phyloP scores from a whole-genome alignment of 2,797 vertebrate species.

The Tapirus indicus region DNA sequence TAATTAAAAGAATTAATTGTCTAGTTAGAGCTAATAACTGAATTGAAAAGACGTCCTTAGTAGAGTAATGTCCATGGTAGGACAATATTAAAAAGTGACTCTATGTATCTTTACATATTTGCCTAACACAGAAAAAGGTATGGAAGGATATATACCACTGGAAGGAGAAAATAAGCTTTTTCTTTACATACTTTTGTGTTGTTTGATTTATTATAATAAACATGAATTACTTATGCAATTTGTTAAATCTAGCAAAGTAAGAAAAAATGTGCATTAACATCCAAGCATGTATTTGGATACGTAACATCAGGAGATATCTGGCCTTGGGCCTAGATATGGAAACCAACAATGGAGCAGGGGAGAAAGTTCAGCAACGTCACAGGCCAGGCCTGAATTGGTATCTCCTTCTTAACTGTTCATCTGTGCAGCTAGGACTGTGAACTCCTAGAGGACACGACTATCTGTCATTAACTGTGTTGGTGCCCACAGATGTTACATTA shows the following conservation, averaged over 20 bases:
- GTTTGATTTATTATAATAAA: constrained; percentile 1
- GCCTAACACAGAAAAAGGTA: not conserved
- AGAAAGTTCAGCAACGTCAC: not conserved
- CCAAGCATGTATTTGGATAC: not conserved
- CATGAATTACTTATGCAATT: not conserved
- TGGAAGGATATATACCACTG: not conserved
- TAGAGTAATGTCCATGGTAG: constrained; percentile 28
- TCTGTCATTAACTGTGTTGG: not conserved
- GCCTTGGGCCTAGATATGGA: not conserved
- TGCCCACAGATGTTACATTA: not conserved
- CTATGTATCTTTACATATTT: not conserved
- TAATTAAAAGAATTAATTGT: constrained; percentile 49
- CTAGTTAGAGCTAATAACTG: constrained; percentile 7
- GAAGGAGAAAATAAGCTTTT: not conserved
- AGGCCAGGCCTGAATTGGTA: not conserved
- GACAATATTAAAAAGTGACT: not conserved
- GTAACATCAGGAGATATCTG: not conserved
- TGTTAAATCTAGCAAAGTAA: constrained; percentile 35
- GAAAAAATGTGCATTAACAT: not conserved
- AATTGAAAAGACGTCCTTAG: constrained; percentile 1
- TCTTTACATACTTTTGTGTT: not conserved
- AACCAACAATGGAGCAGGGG: not conserved
- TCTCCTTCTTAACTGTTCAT: not conserved
- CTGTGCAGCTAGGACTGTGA: not conserved
- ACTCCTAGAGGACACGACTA: not conserved